Base-by-base conservation (phyloP, 2,888 invertebrate species). In the Abscondita cerata region DNA sequence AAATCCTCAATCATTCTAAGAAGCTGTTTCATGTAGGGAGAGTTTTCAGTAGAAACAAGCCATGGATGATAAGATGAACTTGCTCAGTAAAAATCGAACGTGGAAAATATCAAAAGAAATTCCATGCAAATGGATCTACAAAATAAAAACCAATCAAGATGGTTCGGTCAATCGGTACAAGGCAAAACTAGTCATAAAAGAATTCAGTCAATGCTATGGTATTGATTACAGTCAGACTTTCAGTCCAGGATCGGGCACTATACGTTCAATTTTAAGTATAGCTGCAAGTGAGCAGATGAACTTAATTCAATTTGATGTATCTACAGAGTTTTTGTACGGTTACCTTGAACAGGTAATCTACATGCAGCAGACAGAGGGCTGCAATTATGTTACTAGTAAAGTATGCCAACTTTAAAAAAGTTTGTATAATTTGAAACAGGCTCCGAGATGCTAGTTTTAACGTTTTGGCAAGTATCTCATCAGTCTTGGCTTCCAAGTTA, bases 121-220 rank as follows among this genome's bases (percentile, higher is more conserved):
- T n/a, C n/a, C n/a, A n/a, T n/a, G 66, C 58, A 71, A 68, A 52
- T 75, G 73, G 75, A 71, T 75, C 15, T 73, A 64, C 57, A 59
- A 60, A 41, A 18, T 72, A 4, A 76, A 76, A 60, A 66, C 47
- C 11, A 69, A 71, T 57, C 62, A 70, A 40, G 71, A 76, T 63
- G 74, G 72, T 16, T 65, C 57, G 48, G 59, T 70, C 1, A 65
- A 72, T 15, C 69, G 66, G 38, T 73, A 66, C 50, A 75, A 75
- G 50, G 73, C 72, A 5, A 61, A 74, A 56, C 40, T 76, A 2
- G 73, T 76, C n/a, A 64, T 64, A 2, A 74, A 74, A 59, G 74
- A 73, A 1, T 76, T 69, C 59, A 51, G 11, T 52, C 70, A 73
- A 62, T 64, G 31, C 65, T 9, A 70, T 68, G 36, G 59, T 70